These are phyloP conservation scores for Pyrgus malvae DNA, from an alignment of 2,888 invertebrate genomes.

Conservation along the genomic window DNA sequence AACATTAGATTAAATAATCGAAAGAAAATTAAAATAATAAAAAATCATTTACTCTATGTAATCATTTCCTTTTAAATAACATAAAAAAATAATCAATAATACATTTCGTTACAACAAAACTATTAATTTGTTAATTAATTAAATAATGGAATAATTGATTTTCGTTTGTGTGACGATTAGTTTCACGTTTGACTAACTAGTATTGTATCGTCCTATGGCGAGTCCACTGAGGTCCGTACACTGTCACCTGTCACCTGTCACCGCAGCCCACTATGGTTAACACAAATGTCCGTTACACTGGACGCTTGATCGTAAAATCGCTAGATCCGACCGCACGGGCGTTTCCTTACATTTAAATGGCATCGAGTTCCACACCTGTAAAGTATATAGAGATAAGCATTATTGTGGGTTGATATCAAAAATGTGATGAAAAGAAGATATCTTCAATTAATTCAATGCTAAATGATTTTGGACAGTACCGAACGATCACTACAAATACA, in stretches of 20 bases:
- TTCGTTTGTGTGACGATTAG: conserved; percentile 50
- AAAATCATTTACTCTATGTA: conserved; percentile 72
- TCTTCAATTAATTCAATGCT: no score
- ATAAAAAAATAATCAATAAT: conserved; percentile 73
- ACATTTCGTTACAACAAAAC: conserved; percentile 74
- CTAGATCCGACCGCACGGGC: conserved; percentile 65
- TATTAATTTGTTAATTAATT: conserved; percentile 44
- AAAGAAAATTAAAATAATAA: conserved; percentile 37
- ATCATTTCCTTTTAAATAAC: conserved; percentile 71
- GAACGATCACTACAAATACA: no score
- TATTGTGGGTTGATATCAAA: no score
- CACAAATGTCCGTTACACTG: conserved; percentile 35
- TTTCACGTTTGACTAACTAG: conserved; percentile 58
- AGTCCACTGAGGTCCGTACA: conserved; percentile 40
- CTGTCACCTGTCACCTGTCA: conserved; percentile 43
- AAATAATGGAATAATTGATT: conserved; percentile 79
- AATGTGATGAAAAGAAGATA: no score
- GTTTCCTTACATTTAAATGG: conserved; percentile 78
- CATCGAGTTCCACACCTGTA: conserved; percentile 78
- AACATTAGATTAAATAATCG: conserved; percentile 49
- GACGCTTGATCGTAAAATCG: conserved; percentile 61
- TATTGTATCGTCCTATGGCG: conserved; percentile 33
- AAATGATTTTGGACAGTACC: no score
- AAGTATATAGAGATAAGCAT: conserved; percentile 24
- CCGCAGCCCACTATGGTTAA: conserved; percentile 42